A percentile compares a stretch with the other conserved stretches of the same genome.
Evolutionary conservation across 2,888 invertebrate species (phyloP).

Genomic region (Boloria euphrosyne): DNA sequence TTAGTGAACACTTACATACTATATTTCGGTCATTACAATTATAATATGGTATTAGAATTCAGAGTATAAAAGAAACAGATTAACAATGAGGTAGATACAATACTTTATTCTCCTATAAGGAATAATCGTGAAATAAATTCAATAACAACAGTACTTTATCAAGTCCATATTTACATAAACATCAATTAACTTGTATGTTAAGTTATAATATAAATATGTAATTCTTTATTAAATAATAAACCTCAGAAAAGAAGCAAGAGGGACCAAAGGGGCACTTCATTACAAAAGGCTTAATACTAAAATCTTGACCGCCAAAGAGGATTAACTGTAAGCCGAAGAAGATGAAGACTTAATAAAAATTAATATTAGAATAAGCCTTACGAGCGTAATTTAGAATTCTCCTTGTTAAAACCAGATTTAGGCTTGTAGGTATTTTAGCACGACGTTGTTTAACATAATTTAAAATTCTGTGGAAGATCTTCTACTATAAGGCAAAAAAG

Average conservation of each 20-base stretch:
- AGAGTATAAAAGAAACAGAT: too few relatives aligned
- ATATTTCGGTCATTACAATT: too few relatives aligned
- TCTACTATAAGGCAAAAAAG: constrained; percentile 30
- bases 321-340: constrained; percentile 47
- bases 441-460: constrained; percentile 25
- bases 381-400: constrained; percentile 6
- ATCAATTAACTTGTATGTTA: background rate
- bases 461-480: constrained; percentile 33
- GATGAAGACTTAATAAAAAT: constrained; percentile 25
- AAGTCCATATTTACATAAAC: too few relatives aligned
- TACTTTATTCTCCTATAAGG: too few relatives aligned
- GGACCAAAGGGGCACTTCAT: constrained; percentile 64
- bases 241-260: constrained; percentile 51
- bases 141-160: too few relatives aligned
- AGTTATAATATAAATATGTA: constrained; percentile 3
- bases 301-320: constrained; percentile 60
- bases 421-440: constrained; percentile 5
- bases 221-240: constrained; percentile 1
- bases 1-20: too few relatives aligned
- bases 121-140: too few relatives aligned
- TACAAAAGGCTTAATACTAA: constrained; percentile 71
- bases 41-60: too few relatives aligned
- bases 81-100: too few relatives aligned
- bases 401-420: constrained; percentile 9
- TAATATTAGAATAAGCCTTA: constrained; percentile 19